Percentiles rank a stretch among this genome's conserved stretches.
These are phyloP conservation scores for Dendrophyllia cribrosa DNA, from an alignment of 64 coral and sea anemone genomes.

Conservation along the genomic window DNA sequence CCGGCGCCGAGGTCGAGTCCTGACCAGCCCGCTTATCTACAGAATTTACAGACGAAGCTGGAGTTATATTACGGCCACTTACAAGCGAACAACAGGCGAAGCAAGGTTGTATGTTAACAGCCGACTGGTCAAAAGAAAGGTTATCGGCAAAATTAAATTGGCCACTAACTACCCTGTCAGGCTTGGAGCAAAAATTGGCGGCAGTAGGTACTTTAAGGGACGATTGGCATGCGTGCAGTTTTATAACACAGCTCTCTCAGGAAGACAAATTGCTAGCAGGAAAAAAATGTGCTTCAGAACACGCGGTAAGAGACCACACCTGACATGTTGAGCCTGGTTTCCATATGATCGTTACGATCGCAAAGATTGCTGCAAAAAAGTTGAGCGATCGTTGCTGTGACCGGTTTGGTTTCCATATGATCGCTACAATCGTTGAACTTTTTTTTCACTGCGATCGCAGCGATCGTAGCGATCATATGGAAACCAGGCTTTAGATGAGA, in stretches of 20 bases:
- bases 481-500: no score
- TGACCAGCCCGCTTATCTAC: constrained; percentile 31
- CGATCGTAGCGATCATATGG: no score
- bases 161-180: constrained; percentile 82
- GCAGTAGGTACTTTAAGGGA: constrained; percentile 67
- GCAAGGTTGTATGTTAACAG: constrained; percentile 78
- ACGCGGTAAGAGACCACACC: constrained; percentile 43
- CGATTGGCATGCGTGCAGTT: constrained; percentile 83
- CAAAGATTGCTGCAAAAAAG: no score
- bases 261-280: constrained; percentile 44
- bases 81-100: constrained; percentile 60
- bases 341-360: no score
- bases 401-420: no score
- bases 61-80: constrained; percentile 72
- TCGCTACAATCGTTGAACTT: no score
- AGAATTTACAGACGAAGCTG: constrained; percentile 61
- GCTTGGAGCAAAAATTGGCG: constrained; percentile 62
- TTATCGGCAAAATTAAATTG: constrained; percentile 48
- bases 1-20: constrained; percentile 24
- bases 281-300: constrained; percentile 75
- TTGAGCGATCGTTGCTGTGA: no score
- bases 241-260: constrained; percentile 74
- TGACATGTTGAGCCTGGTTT: background rate
- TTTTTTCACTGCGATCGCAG: no score
- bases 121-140: constrained; percentile 37